Percentiles rank a stretch among this genome's conserved stretches.
These are phyloP conservation scores for Ibidorhyncha struthersii DNA, from an alignment of 2,113 vertebrate species.

Conservation along the genomic window DNA sequence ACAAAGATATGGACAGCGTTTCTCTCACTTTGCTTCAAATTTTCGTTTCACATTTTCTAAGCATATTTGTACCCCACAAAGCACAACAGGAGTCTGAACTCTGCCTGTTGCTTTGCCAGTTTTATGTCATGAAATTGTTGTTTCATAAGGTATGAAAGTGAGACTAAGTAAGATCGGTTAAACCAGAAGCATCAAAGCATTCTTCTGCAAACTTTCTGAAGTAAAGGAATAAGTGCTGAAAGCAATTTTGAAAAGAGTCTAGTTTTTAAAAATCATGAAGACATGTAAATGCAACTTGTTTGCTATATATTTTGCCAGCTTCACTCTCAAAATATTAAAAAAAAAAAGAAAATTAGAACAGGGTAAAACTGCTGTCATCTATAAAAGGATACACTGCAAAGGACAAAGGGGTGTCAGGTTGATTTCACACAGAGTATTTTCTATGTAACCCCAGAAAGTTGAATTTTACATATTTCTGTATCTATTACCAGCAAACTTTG, in stretches of 20 bases:
- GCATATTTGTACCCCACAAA: not conserved
- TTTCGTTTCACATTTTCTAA: not conserved
- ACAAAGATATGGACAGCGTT: not conserved
- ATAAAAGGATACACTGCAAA: not conserved
- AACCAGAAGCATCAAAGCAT: not conserved
- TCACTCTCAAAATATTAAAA: not conserved
- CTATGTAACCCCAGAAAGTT: not conserved
- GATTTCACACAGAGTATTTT: not conserved
- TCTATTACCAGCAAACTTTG: not conserved
- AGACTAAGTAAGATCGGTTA: not conserved
- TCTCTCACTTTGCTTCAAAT: not conserved
- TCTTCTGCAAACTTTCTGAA: not conserved
- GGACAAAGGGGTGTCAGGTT: not conserved
- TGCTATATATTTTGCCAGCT: not conserved
- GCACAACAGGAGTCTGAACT: not conserved
- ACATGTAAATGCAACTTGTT: not conserved
- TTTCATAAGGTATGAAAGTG: not conserved
- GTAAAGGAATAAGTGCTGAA: not conserved
- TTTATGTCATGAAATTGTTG: not conserved
- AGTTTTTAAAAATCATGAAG: not conserved
- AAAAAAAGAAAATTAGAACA: not conserved
- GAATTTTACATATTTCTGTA: not conserved
- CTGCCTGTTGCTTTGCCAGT: not conserved
- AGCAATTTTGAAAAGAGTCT: not conserved
- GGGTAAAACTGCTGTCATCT: not conserved